Evolutionary conservation across 2,113 vertebrate genomes (phyloP), one percentile per base, ranked within the genome.

Genomic region (Esox niger): DNA sequence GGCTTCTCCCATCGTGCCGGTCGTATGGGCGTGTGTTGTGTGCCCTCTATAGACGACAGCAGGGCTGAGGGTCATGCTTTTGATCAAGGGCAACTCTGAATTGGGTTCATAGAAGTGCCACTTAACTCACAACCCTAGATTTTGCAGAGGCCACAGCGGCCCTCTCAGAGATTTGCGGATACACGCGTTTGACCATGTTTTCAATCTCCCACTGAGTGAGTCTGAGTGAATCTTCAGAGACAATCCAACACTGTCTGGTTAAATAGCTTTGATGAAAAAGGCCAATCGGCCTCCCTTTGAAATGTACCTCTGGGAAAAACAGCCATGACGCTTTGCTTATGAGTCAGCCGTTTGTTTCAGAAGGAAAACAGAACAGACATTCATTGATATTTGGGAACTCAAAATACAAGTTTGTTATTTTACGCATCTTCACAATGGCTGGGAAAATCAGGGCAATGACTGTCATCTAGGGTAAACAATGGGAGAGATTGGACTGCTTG

Each of bases 41-140:
- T 83, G 81, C 81, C 85, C 82, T 77, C 78, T 76, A 20, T 73
- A 74, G 83, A 88, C 87, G 86, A 75, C 49, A 15, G 61, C 68
- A 76, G 84, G 86, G 77, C 76, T 81, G 84, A 88, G 81, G 78
- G 86, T 70, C 78, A 82, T 81, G 80, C 82, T 87, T 91, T 89
- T 89, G 87, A 91, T 90, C 88, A 86, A 83, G 84, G 87, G 81
- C 82, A 81, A 77, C 78, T 77, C 77, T 64, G 79, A 90, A 88
- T 86, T 83, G 86, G 79, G 74, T 80, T 81, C 68, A 46, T 64
- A 86, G 85, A 87, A 86, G 86, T 79, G 84, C 80, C 86, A 90
- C 88, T 90, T 90, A 88, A 87, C 80, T 84, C 76, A 15, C 70
- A n/a, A n/a, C 56, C 47, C 2, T 46, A 70, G 74, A 82, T 65